A percentile compares a stretch with the other conserved stretches of the same genome.
Evolutionary conservation across 2,113 vertebrate species (phyloP).

Genomic region (Pollimyrus isidori): DNA sequence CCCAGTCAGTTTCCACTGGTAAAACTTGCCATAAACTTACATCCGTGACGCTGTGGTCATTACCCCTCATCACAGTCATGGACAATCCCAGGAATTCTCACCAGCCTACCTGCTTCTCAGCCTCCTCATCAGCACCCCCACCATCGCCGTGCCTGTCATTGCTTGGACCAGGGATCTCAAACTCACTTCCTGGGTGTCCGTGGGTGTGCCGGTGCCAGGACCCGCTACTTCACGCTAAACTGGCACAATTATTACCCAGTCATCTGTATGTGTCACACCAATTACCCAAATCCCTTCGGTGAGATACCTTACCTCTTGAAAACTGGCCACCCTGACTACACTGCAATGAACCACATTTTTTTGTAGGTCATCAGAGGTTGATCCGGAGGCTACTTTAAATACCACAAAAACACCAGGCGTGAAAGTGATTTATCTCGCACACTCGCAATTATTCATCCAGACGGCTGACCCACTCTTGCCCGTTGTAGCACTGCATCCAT

Average conservation of each 20-base stretch:
- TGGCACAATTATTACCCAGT: neutral
- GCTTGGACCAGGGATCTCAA: neutral
- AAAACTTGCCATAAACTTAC: neutral
- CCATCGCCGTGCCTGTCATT: neutral
- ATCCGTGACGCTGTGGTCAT: neutral
- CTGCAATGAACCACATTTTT: neutral
- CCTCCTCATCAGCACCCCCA: neutral
- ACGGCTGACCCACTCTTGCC: neutral
- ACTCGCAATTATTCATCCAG: constrained; percentile 5
- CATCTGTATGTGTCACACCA: neutral
- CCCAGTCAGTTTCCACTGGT: neutral
- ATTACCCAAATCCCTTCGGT: neutral
- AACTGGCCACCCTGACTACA: neutral
- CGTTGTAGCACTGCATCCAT: neutral
- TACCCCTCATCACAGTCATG: too few relatives aligned
- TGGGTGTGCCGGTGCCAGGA: neutral
- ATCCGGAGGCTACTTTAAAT: neutral
- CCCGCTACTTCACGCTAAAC: neutral
- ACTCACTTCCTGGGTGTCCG: neutral
- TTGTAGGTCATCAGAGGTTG: neutral
- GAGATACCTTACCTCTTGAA: neutral
- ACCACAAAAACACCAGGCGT: neutral
- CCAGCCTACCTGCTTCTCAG: neutral
- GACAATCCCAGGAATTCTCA: neutral
- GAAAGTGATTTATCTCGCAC: constrained; percentile 6